Evolutionary conservation across 2,888 invertebrate species (phyloP), one percentile per base, ranked within the genome.

Genomic region (Julus scanicus): DNA sequence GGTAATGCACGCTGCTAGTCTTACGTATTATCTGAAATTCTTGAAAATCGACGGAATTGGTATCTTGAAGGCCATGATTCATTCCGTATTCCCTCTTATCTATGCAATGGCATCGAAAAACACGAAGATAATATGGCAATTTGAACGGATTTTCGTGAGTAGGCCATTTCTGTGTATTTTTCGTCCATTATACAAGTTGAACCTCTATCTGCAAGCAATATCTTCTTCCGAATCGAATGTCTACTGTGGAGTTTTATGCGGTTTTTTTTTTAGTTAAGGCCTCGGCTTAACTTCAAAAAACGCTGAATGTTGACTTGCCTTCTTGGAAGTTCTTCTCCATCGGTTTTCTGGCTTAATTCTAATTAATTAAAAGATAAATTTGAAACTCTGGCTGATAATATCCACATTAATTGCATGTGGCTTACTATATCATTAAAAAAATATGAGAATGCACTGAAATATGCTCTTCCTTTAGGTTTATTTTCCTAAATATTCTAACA

Each of bases 91-190:
- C 80, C 5, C 80, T 80, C 80, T 80, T 80, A 80, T 80, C 80
- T 29, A 20, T 37, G 29, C 80, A 80, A 80, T 37, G 37, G 20
- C 80, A 80, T 80, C 80, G 80, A 37, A 80, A 80, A 37, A 80
- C 80, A 80, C 80, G 80, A 13, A 80, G 80, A 80, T 80, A 80
- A 80, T 80, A 80, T 80, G 80, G 80, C 80, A 80, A 80, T 80
- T 80, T 80, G 80, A 80, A 11, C 80, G 80, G 80, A 80, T 80
- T 37, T 80, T 80, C 37, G 2, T 37, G 80, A 80, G 80, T 37
- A 80, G 80, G 80, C 37, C 80, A 80, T 80, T 80, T 80, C 80
- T 80, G 80, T 37, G 37, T 80, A 80, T 80, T 80, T 80, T 80
- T 80, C 80, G 37, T 37, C 80, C 80, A 80, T 80, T 80, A 80